Percentiles rank a stretch among this genome's conserved stretches.
phyloP scores from a whole-genome alignment of 2,888 invertebrate species.

The Pyralis farinalis region DNA sequence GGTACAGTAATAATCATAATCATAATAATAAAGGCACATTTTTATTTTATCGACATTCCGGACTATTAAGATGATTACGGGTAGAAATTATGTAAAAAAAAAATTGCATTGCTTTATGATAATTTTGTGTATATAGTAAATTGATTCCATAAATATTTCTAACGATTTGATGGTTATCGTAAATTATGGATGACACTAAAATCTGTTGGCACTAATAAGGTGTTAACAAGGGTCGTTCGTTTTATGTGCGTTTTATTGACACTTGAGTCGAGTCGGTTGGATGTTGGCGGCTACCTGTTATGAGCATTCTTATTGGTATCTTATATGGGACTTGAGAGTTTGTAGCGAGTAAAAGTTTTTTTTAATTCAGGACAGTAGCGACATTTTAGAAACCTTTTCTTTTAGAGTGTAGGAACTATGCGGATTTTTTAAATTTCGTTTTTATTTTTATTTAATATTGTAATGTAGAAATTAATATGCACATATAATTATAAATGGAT shows the following conservation, averaged over 20 bases:
- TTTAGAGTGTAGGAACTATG: slow-evolving; percentile 14
- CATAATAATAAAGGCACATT: neutral
- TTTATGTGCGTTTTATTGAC: slow-evolving; percentile 75
- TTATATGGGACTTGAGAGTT: slow-evolving; percentile 42
- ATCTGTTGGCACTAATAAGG: slow-evolving; percentile 69
- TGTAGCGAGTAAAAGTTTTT: slow-evolving; percentile 18
- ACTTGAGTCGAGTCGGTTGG: slow-evolving; percentile 44
- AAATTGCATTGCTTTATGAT: slow-evolving; percentile 17
- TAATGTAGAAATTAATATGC: slow-evolving; percentile 10
- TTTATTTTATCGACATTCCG: neutral
- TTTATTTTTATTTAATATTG: slow-evolving; percentile 11
- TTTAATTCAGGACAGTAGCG: slow-evolving; percentile 24
- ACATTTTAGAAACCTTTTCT: slow-evolving; percentile 56
- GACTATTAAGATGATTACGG: slow-evolving; percentile 2
- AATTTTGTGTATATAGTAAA: slow-evolving; percentile 2
- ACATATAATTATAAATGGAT: neutral
- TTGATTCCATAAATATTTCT: slow-evolving; percentile 41
- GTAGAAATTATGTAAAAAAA: slow-evolving; percentile 15
- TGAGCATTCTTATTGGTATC: slow-evolving; percentile 57
- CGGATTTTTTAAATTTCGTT: slow-evolving; percentile 12
- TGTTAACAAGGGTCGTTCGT: slow-evolving; percentile 72
- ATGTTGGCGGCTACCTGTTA: slow-evolving; percentile 51
- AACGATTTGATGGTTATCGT: slow-evolving; percentile 50
- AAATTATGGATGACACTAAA: slow-evolving; percentile 62
- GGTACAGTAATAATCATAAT: neutral